Evolutionary conservation across 2,888 invertebrate genomes (phyloP).

Genomic region (Spilosoma lubricipeda): DNA sequence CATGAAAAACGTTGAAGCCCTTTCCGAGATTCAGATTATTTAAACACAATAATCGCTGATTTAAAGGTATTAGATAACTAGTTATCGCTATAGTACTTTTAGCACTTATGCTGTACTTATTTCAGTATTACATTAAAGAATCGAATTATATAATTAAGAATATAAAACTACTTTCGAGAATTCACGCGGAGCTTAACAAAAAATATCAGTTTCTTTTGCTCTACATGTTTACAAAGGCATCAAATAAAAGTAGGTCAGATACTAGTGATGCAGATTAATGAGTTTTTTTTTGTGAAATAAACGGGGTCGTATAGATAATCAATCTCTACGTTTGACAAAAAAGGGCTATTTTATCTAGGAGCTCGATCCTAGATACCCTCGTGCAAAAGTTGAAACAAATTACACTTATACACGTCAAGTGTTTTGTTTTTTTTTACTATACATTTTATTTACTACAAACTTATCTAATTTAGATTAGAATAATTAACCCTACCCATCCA

Average conservation of each 20-base stretch:
- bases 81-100: background rate
- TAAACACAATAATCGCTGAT: too few relatives aligned
- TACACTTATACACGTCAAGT: background rate
- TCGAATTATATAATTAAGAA: background rate
- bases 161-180: background rate
- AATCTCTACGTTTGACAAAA: conserved; percentile 1
- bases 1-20: too few relatives aligned
- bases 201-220: background rate
- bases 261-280: background rate
- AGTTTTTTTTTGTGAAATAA: background rate
- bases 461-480: background rate
- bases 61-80: background rate
- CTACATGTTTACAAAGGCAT: background rate
- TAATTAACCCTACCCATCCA: background rate
- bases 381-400: background rate
- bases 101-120: background rate
- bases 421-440: background rate
- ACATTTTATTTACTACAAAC: background rate
- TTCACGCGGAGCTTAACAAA: background rate
- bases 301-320: background rate
- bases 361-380: background rate
- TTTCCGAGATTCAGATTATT: too few relatives aligned
- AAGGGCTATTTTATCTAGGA: background rate
- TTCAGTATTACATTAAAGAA: background rate
- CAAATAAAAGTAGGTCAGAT: background rate